Evolutionary conservation across 2,888 invertebrate species (phyloP).

Genomic region (Synanthedon myopaeformis): DNA sequence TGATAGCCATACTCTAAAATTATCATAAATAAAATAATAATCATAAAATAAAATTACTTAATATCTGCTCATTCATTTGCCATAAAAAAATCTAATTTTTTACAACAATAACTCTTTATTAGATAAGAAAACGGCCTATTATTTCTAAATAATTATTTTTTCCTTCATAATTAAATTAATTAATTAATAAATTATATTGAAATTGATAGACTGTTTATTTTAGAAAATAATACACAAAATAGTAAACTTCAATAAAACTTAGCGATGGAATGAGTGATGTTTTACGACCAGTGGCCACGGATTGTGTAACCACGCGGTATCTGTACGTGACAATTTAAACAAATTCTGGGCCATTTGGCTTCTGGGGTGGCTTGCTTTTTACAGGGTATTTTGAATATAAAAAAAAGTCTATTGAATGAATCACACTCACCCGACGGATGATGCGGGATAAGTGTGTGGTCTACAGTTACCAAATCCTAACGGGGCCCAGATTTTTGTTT

Average conservation of each 20-base stretch:
- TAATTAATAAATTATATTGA: no score
- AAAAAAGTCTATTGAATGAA: slow-evolving; percentile 48
- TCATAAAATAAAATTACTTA: no score
- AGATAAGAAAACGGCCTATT: no score
- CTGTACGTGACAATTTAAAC: slow-evolving; percentile 72
- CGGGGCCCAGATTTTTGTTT: no score
- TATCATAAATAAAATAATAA: no score
- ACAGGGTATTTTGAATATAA: slow-evolving; percentile 60
- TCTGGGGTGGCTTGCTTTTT: slow-evolving; percentile 61
- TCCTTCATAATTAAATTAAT: no score
- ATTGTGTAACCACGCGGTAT: slow-evolving; percentile 61
- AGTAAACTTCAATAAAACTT: background rate
- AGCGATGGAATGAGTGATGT: background rate
- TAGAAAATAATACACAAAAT: background rate
- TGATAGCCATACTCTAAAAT: no score
- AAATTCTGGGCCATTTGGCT: slow-evolving; percentile 71
- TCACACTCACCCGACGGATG: slow-evolving; percentile 39
- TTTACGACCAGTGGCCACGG: slow-evolving; percentile 39
- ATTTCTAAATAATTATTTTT: no score
- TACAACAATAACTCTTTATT: no score
- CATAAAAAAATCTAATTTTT: no score
- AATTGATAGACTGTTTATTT: slow-evolving; percentile 1
- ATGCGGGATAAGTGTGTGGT: slow-evolving; percentile 64
- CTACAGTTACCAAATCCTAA: slow-evolving; percentile 19
- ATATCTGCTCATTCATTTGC: no score